Conservation (phyloP, 2,888 invertebrate genomes). For the Boloria selene region DNA sequence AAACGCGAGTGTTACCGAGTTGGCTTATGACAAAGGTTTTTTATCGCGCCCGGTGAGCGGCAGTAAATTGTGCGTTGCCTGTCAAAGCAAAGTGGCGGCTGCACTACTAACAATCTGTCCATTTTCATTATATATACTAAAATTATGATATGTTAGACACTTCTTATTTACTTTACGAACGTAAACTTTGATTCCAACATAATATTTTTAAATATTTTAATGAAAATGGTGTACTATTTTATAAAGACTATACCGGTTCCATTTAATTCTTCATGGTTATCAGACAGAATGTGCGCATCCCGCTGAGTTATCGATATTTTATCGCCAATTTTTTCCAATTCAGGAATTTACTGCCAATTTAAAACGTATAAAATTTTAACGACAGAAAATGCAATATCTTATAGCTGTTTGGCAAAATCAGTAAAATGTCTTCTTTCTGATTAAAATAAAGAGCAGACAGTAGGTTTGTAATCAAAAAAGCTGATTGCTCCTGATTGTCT, state of each 20-base stretch:
- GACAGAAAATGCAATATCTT: slow-evolving; percentile 22
- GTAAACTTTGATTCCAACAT: background rate
- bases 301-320: slow-evolving; percentile 42
- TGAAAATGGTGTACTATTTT: no score
- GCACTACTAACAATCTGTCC: slow-evolving; percentile 32
- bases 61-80: slow-evolving; percentile 77
- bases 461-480: background rate
- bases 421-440: slow-evolving; percentile 13
- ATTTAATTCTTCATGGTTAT: background rate
- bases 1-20: slow-evolving; percentile 71
- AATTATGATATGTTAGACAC: background rate
- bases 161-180: no score
- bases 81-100: slow-evolving; percentile 59
- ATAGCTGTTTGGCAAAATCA: slow-evolving; percentile 17
- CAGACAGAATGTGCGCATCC: slow-evolving; percentile 23
- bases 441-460: slow-evolving; percentile 7
- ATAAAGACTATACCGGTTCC: background rate
- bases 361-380: slow-evolving; percentile 50
- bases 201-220: no score
- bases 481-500: slow-evolving; percentile 1
- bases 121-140: slow-evolving; percentile 27
- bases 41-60: slow-evolving; percentile 71
- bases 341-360: slow-evolving; percentile 52
- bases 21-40: slow-evolving; percentile 76
- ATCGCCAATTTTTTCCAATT: slow-evolving; percentile 51